Conservation (phyloP, 2,113 vertebrate species). For the Rhombomys opimus region DNA sequence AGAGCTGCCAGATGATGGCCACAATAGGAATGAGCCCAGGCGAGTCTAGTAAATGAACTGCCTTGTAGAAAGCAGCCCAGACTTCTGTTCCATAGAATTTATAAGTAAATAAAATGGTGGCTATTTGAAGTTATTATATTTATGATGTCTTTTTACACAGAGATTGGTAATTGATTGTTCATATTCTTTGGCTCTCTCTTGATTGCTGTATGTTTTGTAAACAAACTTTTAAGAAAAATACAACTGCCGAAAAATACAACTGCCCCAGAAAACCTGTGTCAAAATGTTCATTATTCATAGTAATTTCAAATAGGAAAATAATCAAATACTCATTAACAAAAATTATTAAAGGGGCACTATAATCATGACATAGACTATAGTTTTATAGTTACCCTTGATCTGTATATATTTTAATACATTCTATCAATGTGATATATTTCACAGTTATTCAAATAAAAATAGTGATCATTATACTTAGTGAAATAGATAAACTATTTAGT, state of each 20-base stretch:
- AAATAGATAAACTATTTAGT: slow-evolving; percentile 52
- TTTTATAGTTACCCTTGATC: slow-evolving; percentile 46
- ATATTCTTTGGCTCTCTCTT: slow-evolving; percentile 25
- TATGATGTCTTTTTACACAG: slow-evolving; percentile 1
- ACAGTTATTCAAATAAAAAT: slow-evolving; percentile 38
- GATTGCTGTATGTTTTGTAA: not conserved
- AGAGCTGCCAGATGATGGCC: not conserved
- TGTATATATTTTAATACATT: not conserved
- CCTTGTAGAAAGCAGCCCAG: not conserved
- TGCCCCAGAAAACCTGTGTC: not conserved
- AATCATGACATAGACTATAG: slow-evolving; percentile 8
- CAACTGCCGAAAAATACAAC: not conserved
- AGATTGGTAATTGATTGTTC: slow-evolving; percentile 14
- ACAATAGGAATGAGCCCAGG: not conserved
- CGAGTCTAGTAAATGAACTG: slow-evolving; percentile 10
- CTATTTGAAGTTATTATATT: slow-evolving; percentile 20
- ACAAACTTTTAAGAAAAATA: slow-evolving; percentile 25
- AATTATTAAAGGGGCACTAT: slow-evolving; percentile 28
- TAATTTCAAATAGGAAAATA: slow-evolving; percentile 18
- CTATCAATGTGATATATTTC: slow-evolving; percentile 37
- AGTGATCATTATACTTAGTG: slow-evolving; percentile 44
- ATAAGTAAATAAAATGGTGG: slow-evolving; percentile 55
- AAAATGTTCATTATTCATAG: not conserved
- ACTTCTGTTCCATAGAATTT: slow-evolving; percentile 24
- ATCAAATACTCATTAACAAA: slow-evolving; percentile 10